A percentile compares a stretch with the other conserved stretches of the same genome.
phyloP scores from a whole-genome alignment of 2,797 vertebrate species.

The Microctenopoma lineatum region DNA sequence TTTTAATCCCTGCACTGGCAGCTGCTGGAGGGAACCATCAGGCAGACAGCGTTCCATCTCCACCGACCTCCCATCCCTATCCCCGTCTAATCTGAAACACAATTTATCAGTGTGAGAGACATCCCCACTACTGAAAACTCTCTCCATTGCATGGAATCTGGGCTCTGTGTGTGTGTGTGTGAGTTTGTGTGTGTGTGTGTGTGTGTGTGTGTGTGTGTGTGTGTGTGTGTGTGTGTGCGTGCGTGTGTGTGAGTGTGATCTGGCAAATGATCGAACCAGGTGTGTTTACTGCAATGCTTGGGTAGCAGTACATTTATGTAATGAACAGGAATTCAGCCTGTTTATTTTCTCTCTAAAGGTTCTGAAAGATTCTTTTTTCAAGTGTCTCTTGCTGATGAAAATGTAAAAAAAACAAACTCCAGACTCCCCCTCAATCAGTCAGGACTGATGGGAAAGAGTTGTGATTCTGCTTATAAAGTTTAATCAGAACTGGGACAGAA shows the following conservation, averaged over 20 bases:
- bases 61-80: neutral
- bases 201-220: neutral
- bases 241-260: too few species aligned
- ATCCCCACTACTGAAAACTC: slow-evolving; percentile 16
- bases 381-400: slow-evolving; percentile 12
- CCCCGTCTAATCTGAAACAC: slow-evolving; percentile 56
- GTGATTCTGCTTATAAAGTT: neutral
- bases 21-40: slow-evolving; percentile 51
- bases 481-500: neutral
- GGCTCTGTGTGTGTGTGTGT: neutral
- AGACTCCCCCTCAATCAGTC: neutral
- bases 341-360: neutral
- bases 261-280: neutral
- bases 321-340: slow-evolving; percentile 30
- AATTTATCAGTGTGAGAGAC: slow-evolving; percentile 63
- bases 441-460: neutral
- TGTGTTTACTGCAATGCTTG: slow-evolving; percentile 31
- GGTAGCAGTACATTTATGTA: slow-evolving; percentile 38
- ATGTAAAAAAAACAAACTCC: neutral
- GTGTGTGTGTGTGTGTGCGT: too few species aligned
- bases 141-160: neutral
- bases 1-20: slow-evolving; percentile 60
- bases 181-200: too few species aligned
- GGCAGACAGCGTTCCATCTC: neutral
- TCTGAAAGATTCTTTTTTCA: neutral